Base-by-base conservation (phyloP, 2,888 invertebrate species). In the Neoitamus cyanurus region DNA sequence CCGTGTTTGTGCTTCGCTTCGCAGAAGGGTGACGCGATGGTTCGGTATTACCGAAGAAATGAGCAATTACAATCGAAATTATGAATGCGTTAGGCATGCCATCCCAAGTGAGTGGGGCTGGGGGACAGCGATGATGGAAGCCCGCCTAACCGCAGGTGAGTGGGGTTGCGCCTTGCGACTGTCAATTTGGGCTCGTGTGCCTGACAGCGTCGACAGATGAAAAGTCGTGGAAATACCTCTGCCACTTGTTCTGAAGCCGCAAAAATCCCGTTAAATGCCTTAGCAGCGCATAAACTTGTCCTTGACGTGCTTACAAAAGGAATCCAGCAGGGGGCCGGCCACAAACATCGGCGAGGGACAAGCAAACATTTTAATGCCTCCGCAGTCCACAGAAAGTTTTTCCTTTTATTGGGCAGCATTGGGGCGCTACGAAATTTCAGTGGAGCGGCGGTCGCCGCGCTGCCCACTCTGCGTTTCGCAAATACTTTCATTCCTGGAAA, bases 331-430 rank as follows among this genome's bases (percentile, higher is more conserved):
- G 58, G 31, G 48, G 31, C 58, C 13, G 34, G 30, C 48, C 80
- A 58, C 80, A 80, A 25, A 20, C 80, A 80, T 80, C 80, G 58
- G 31, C n/a, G 34, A 68, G 68, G 68, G 80, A 80, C 80, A 80
- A 58, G 77, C 80, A 80, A 80, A 80, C 80, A 80, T 80, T 80
- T 80, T 80, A 80, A 80, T 80, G 48, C 58, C 58, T 46, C 80
- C 34, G 30, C 80, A 80, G 48, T 77, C 80, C 25, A 34, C 80
- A 80, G 34, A 80, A 80, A 80, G 80, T 77, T 77, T 46, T 34
- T 46, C 77, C 77, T 77, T 77, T 77, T 77, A 77, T 46, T 77
- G 77, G 77, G 46, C n/a, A 46, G 30, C 72, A n/a, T n/a, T 42
- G 42, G 4, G n/a, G n/a, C 36, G 42, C 72, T 31, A 34, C n/a